Percentiles rank a stretch among this genome's conserved stretches.
phyloP scores from a whole-genome alignment of 2,113 vertebrate species.

The Hepsetus odoe region DNA sequence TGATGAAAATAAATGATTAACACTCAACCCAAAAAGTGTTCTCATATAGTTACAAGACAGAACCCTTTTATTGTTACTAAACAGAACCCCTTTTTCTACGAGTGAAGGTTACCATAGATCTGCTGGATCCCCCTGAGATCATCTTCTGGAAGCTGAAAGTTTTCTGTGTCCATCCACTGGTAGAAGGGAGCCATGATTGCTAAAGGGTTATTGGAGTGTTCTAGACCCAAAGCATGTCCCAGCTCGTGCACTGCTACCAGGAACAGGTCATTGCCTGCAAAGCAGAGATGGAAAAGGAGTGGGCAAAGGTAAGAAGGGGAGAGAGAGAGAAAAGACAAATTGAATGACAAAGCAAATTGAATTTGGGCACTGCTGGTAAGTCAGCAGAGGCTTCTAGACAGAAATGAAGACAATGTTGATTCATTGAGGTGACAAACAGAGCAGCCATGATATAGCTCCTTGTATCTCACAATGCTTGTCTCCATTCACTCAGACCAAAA shows the following conservation, averaged over 20 bases:
- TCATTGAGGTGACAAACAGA: conserved; percentile 25
- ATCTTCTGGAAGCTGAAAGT: conserved; percentile 92
- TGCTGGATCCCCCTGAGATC: conserved; percentile 92
- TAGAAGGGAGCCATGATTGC: conserved; percentile 99
- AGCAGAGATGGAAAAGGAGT: background rate
- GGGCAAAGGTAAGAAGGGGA: background rate
- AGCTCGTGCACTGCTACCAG: conserved; percentile 93
- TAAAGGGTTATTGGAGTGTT: conserved; percentile 93
- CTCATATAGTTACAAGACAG: too few relatives aligned
- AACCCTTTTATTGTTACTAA: too few relatives aligned
- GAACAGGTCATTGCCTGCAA: conserved; percentile 92
- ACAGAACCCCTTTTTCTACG: background rate
- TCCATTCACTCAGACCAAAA: conserved; percentile 20
- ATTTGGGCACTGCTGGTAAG: background rate
- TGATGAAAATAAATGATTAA: too few relatives aligned
- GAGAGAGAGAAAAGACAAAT: conserved; percentile 1
- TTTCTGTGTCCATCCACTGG: conserved; percentile 97
- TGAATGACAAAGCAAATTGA: conserved; percentile 21
- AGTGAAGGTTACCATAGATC: conserved; percentile 83
- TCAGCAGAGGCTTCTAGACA: conserved; percentile 19
- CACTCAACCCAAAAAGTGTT: too few relatives aligned
- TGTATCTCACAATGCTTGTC: background rate
- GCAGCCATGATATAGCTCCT: conserved; percentile 3
- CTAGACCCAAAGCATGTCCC: conserved; percentile 91
- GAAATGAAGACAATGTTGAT: conserved; percentile 21